Evolutionary conservation across 2,888 invertebrate species (phyloP), one percentile per base, ranked within the genome.

Genomic region (Crossocerus cetratus): DNA sequence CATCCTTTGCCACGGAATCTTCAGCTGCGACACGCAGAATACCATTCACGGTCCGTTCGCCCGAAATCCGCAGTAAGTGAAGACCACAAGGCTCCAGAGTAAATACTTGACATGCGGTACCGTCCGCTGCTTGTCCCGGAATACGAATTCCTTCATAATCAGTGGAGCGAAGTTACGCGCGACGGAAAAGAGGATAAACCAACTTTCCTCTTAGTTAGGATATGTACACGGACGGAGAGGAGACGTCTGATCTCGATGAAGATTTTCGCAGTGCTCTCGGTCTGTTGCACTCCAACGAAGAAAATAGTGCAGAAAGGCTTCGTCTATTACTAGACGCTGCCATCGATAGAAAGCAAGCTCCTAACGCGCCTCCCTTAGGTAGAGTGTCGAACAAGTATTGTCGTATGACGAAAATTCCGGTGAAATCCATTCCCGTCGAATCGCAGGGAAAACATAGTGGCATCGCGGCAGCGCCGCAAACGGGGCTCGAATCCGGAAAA

Each of bases 231-330:
- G 80, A 84, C 49, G 18, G 55, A 32, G 76, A 77, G 3, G 71
- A 74, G 2, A 53, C 56, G 3, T 65, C 66, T 2, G 83, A 77
- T 45, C 56, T 72, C 11, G 79, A 86, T 23, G 79, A 81, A 22
- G 82, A 85, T 59, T 87, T 87, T 55, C 69, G 69, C 42, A 72
- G 64, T 55, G 88, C 88, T 2, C 65, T 88, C 43, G 76, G 69
- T 0, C 66, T 87, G 42, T 67, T 88, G 23, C 85, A 80, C 64
- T 87, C 87, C 20, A 74, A 81, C 8, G 86, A 86, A 13, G 65
- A 69, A 2, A 79, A 82, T 55, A 88, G 87, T 66, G 72, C 80
- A 11, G 85, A 85, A 20, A 83, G 80, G 18, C 83, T 87, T 16
- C 78, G 82, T 3, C 68, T 65, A 49, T 83, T 88, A 77, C 65